Evolutionary conservation across 2,888 invertebrate species (phyloP), one percentile per base, ranked within the genome.

Genomic region (Axea sp.): DNA sequence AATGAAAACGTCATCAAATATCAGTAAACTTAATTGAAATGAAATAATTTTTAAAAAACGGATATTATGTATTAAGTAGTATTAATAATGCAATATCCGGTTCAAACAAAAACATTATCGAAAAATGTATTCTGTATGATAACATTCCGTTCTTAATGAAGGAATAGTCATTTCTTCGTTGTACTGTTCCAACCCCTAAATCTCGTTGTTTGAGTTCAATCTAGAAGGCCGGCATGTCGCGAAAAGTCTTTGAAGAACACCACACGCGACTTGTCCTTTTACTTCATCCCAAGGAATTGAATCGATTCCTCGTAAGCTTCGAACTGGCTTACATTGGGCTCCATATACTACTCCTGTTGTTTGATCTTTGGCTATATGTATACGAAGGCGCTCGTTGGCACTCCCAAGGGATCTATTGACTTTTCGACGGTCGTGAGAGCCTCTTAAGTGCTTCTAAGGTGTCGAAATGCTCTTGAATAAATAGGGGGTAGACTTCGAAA

Each of bases 381-480:
- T 76, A 75, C 64, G 60, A 78, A 79, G 77, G 77, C 75, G 74
- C 74, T 77, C 78, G 77, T 78, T 76, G 78, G 73, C 78, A 76
- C 76, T 76, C 78, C 79, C 77, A 64, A 73, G 76, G 78, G 79
- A 78, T 79, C 79, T 79, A 80, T 81, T 80, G 81, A 81, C 80
- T 80, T 78, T 76, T 79, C 76, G 78, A 78, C 76, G 78, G 55
- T 73, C 76, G 76, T 75, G 77, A 80, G 81, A 80, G 80, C 76
- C 83, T 82, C 81, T 82, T 81, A 82, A 82, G 82, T 80, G 81
- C 81, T 78, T 77, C 62, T 76, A 76, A 81, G 81, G 83, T 83
- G 83, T 83, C 80, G 83, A 83, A 82, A 83, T 80, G 79, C 79
- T 82, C 82, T 83, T 82, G 81, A 82, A 83, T 82, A 82, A 82